Evolutionary conservation across 2,113 vertebrate genomes (phyloP).

Genomic region (Entomyzon cyanotis): DNA sequence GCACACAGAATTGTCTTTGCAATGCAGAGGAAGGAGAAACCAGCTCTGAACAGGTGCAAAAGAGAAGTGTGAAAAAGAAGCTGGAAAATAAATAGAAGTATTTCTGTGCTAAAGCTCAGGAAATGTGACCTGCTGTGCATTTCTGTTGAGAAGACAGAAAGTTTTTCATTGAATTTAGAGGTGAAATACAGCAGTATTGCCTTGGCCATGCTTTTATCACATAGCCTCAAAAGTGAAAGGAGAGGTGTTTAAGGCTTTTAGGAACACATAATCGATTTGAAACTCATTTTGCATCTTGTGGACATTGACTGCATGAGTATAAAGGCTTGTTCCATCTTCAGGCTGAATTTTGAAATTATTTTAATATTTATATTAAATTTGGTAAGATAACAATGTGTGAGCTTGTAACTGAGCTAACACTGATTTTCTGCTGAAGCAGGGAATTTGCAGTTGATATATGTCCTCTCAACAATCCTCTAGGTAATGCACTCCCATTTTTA

Average conservation of each 20-base stretch:
- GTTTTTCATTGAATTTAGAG: not conserved
- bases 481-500: not conserved
- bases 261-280: not conserved
- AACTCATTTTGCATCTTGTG: not conserved
- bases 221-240: not conserved
- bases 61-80: not conserved
- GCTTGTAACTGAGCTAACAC: not conserved
- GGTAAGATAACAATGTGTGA: not conserved
- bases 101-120: not conserved
- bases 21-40: not conserved
- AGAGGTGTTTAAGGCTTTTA: not conserved
- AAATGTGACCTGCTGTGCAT: not conserved
- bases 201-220: not conserved
- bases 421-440: not conserved
- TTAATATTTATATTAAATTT: not conserved
- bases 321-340: not conserved
- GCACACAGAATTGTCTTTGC: not conserved
- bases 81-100: not conserved
- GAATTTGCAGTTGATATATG: not conserved
- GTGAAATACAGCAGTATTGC: not conserved
- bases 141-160: not conserved
- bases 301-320: not conserved
- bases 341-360: not conserved
- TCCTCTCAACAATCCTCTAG: not conserved
- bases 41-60: not conserved